phyloP scores from a whole-genome alignment of 2,113 vertebrate species.

The Xenopus laevis region DNA sequence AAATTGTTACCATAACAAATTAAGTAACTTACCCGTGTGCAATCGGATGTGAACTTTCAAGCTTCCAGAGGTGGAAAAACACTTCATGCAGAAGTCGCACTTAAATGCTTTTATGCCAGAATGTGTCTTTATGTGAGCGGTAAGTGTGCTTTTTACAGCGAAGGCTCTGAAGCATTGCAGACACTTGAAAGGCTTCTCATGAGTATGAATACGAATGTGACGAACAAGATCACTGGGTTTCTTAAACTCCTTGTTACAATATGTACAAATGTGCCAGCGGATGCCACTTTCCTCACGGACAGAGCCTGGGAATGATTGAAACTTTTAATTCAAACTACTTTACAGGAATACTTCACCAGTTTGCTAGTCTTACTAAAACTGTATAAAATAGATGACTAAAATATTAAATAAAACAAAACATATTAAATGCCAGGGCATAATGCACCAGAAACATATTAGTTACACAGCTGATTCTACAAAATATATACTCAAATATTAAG shows the following conservation, averaged over 20 bases:
- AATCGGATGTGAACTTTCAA: conserved; percentile 97
- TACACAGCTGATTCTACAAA: no score
- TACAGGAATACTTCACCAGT: no score
- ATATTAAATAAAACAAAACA: no score
- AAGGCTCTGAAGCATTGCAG: conserved; percentile 97
- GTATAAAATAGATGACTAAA: no score
- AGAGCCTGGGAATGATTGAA: conserved; percentile 70
- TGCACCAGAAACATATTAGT: no score
- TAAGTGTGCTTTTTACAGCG: conserved; percentile 96
- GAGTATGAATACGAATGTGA: conserved; percentile 96
- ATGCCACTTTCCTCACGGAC: conserved; percentile 91
- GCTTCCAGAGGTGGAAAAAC: conserved; percentile 97
- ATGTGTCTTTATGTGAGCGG: conserved; percentile 96
- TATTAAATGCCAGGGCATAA: no score
- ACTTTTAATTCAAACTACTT: neutral
- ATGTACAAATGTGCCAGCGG: conserved; percentile 93
- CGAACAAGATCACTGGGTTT: conserved; percentile 96
- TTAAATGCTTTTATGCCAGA: conserved; percentile 95
- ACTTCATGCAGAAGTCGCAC: conserved; percentile 93
- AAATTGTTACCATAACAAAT: neutral
- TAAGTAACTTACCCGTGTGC: conserved; percentile 82
- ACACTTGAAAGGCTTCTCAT: conserved; percentile 98
- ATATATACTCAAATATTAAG: no score
- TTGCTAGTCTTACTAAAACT: no score
- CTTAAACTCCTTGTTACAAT: conserved; percentile 95